Evolutionary conservation across 2,888 invertebrate species (phyloP).

Genomic region (Lagria hirta): DNA sequence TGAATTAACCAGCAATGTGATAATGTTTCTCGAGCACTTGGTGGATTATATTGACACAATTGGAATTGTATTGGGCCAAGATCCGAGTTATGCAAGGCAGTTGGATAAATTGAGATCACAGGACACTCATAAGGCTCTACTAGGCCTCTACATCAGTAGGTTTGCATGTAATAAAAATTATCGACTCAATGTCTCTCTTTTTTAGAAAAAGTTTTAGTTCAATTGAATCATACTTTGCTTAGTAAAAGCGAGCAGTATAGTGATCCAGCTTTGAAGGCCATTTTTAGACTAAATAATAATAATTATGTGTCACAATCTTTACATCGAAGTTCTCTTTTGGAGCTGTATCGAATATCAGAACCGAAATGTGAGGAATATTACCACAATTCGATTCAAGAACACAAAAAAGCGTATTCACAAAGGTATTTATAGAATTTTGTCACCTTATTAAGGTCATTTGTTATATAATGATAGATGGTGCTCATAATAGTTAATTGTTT

Average conservation of each 20-base stretch:
- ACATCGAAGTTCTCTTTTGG: slow-evolving; percentile 79
- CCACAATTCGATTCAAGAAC: slow-evolving; percentile 80
- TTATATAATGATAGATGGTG: slow-evolving; percentile 2
- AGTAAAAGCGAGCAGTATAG: slow-evolving; percentile 91
- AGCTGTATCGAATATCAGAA: slow-evolving; percentile 78
- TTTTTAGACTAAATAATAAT: slow-evolving; percentile 93
- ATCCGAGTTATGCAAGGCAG: slow-evolving; percentile 60
- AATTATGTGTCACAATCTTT: slow-evolving; percentile 92
- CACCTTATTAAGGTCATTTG: neutral
- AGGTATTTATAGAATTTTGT: slow-evolving; percentile 56
- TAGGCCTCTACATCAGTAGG: slow-evolving; percentile 82
- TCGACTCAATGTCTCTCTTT: too few relatives aligned
- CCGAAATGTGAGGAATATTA: slow-evolving; percentile 85
- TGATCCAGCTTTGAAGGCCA: slow-evolving; percentile 80
- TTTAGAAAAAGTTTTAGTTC: slow-evolving; percentile 85
- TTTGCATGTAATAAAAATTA: slow-evolving; percentile 24
- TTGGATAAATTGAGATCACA: slow-evolving; percentile 55
- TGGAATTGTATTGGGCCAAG: slow-evolving; percentile 66
- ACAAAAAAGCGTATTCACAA: slow-evolving; percentile 73
- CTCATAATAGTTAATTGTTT: neutral
- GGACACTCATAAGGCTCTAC: slow-evolving; percentile 64
- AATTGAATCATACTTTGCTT: slow-evolving; percentile 84
- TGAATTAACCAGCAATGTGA: slow-evolving; percentile 91
- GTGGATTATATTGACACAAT: slow-evolving; percentile 77
- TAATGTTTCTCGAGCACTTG: slow-evolving; percentile 88